A percentile compares a stretch with the other conserved stretches of the same genome.
phyloP scores from a whole-genome alignment of 2,888 invertebrate species.

The Brachypterus glaber region DNA sequence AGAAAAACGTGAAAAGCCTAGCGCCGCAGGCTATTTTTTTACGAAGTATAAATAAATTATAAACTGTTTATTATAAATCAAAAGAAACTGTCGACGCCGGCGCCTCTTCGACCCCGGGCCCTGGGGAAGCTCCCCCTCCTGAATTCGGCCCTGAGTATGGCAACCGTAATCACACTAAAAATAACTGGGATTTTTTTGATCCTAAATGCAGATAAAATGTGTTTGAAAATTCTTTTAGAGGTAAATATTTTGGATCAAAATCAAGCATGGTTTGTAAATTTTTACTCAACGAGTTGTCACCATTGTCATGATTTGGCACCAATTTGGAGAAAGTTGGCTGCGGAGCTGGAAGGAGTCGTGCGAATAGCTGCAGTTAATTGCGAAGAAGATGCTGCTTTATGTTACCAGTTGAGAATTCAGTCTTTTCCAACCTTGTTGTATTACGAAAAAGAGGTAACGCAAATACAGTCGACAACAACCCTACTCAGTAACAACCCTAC shows the following conservation, averaged over 20 bases:
- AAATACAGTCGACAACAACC: too few species aligned
- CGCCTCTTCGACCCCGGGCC: too few species aligned
- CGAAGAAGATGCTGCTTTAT: conserved; percentile 72
- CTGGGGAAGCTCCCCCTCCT: too few species aligned
- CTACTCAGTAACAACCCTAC: too few species aligned
- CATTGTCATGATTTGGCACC: conserved; percentile 79
- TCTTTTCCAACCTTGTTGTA: conserved; percentile 68
- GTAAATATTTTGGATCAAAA: conserved; percentile 44
- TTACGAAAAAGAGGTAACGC: conserved; percentile 42
- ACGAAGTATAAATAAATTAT: too few species aligned
- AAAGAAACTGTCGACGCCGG: too few species aligned
- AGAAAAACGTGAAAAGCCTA: too few species aligned
- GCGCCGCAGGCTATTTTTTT: too few species aligned
- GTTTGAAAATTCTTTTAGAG: conserved; percentile 31
- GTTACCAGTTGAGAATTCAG: conserved; percentile 62
- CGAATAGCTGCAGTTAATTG: conserved; percentile 78
- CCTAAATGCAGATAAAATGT: neutral
- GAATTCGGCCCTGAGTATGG: too few species aligned
- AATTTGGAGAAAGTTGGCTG: conserved; percentile 70
- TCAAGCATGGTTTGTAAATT: conserved; percentile 77
- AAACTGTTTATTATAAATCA: too few species aligned
- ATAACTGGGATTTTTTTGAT: too few species aligned
- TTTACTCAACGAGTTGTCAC: conserved; percentile 77
- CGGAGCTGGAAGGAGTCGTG: conserved; percentile 68
- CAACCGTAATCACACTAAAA: too few species aligned